phyloP scores from a whole-genome alignment of 2,797 vertebrate genomes.

The Alfaro cultratus region DNA sequence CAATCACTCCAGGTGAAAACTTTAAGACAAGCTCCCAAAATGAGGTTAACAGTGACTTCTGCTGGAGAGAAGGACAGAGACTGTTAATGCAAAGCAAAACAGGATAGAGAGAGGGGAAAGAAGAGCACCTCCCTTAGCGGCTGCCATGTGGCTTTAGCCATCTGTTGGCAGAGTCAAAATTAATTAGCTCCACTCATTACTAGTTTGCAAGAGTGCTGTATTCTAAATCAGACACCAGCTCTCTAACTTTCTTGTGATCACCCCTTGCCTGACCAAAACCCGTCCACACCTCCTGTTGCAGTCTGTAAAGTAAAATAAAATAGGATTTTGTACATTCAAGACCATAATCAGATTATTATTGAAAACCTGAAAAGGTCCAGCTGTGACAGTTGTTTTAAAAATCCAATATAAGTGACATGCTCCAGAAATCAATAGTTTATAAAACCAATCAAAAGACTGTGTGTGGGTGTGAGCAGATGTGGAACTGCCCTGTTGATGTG shows the following conservation, averaged over 20 bases:
- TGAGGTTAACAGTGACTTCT: slow-evolving; percentile 31
- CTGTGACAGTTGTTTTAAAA: background rate
- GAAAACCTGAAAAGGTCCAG: background rate
- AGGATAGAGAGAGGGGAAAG: slow-evolving; percentile 57
- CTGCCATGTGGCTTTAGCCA: slow-evolving; percentile 84
- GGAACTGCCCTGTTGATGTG: background rate
- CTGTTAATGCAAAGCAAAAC: slow-evolving; percentile 64
- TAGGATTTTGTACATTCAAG: background rate
- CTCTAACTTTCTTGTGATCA: slow-evolving; percentile 42
- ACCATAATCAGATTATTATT: background rate
- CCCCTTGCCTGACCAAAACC: slow-evolving; percentile 3
- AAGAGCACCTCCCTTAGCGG: slow-evolving; percentile 72
- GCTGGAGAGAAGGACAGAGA: slow-evolving; percentile 55
- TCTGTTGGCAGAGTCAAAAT: slow-evolving; percentile 85
- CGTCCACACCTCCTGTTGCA: background rate
- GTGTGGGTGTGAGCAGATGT: background rate
- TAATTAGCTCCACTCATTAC: slow-evolving; percentile 85
- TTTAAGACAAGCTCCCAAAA: slow-evolving; percentile 30
- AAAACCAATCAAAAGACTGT: background rate
- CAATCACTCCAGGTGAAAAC: slow-evolving; percentile 6
- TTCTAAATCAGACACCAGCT: slow-evolving; percentile 69
- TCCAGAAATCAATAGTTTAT: background rate
- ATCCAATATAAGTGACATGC: background rate
- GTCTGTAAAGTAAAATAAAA: slow-evolving; percentile 5
- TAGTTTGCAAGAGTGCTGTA: slow-evolving; percentile 77